A percentile compares a stretch with the other conserved stretches of the same genome.
These are phyloP conservation scores for Zeuzera pyrina DNA, from an alignment of 2,888 invertebrate genomes.

Conservation along the genomic window DNA sequence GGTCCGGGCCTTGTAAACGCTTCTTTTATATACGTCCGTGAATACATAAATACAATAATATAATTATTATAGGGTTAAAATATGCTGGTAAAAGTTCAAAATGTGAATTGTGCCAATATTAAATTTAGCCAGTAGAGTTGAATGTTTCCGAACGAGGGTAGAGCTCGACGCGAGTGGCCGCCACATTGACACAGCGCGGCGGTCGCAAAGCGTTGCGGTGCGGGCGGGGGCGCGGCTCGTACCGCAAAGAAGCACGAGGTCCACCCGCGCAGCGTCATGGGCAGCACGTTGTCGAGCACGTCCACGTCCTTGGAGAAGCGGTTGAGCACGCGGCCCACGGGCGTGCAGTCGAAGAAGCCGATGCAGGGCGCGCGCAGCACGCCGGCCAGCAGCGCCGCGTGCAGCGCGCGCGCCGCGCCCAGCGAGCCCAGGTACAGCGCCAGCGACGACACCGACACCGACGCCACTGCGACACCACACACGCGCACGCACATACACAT, in stretches of 20 bases:
- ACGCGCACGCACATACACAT: slow-evolving; percentile 7
- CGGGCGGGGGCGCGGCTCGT: slow-evolving; percentile 27
- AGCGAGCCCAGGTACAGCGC: slow-evolving; percentile 78
- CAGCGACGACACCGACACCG: slow-evolving; percentile 78
- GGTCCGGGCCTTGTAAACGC: too few species aligned
- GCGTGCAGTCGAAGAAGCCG: slow-evolving; percentile 87
- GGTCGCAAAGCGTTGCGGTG: neutral
- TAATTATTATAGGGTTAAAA: too few species aligned
- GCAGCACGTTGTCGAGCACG: slow-evolving; percentile 79
- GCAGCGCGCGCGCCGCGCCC: slow-evolving; percentile 75
- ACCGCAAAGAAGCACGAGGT: slow-evolving; percentile 77
- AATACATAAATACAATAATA: too few species aligned
- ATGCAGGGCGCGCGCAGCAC: slow-evolving; percentile 78
- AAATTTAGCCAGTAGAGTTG: too few species aligned
- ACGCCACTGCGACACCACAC: slow-evolving; percentile 69
- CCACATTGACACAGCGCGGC: neutral
- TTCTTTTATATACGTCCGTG: too few species aligned
- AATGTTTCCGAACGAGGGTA: too few species aligned
- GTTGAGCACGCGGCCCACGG: slow-evolving; percentile 84
- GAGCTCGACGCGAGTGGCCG: too few species aligned
- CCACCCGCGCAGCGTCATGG: slow-evolving; percentile 82
- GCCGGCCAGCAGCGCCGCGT: slow-evolving; percentile 75
- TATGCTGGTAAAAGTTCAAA: too few species aligned
- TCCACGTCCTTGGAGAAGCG: slow-evolving; percentile 84
- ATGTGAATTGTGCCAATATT: too few species aligned